Conservation (phyloP, 2,888 invertebrate genomes). For the Geotrupes spiniger region DNA sequence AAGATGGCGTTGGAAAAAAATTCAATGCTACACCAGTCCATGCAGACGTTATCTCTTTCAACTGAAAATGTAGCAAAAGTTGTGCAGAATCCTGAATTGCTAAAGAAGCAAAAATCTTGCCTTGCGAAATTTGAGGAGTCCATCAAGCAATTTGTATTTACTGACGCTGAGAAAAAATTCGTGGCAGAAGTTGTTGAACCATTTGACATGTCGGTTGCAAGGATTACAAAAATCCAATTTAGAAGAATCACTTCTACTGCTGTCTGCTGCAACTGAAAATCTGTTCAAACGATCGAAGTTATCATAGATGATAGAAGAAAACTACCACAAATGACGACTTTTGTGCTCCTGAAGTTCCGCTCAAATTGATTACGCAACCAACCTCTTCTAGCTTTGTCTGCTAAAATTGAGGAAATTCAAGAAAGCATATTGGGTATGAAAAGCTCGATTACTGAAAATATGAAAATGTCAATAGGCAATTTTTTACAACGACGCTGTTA, state of each 20-base stretch:
- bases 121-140: neutral
- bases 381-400: neutral
- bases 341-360: neutral
- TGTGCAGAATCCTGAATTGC: neutral
- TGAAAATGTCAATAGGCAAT: neutral
- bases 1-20: neutral
- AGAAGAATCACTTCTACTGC: slow-evolving; percentile 30
- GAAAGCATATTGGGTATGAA: neutral
- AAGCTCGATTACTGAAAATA: neutral
- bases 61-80: neutral
- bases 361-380: neutral
- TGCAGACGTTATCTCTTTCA: neutral
- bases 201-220: too few species aligned
- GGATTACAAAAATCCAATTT: slow-evolving; percentile 9
- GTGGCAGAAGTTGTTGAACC: neutral
- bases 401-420: neutral
- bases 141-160: slow-evolving; percentile 17
- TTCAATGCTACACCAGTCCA: neutral
- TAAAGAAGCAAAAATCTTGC: neutral
- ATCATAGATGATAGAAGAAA: neutral
- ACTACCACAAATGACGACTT: neutral
- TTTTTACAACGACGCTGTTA: neutral
- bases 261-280: slow-evolving; percentile 16
- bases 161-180: slow-evolving; percentile 3
- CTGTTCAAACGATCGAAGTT: neutral